Evolutionary conservation across 2,113 vertebrate genomes (phyloP).

Genomic region (Sylvicapra grimmia): DNA sequence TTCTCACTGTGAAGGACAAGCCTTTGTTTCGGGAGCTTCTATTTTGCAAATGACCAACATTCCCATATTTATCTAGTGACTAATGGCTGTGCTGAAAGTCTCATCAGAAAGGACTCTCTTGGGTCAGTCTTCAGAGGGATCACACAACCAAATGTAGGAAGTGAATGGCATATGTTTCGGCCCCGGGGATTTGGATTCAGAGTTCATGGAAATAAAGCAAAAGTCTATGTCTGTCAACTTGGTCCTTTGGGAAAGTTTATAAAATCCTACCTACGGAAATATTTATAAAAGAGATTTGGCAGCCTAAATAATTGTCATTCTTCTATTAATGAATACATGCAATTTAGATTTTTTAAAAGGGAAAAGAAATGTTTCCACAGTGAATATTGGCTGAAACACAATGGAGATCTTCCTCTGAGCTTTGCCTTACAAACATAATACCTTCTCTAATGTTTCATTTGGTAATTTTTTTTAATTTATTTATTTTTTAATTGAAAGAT

Average conservation of each 20-base stretch:
- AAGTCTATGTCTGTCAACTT: slow-evolving; percentile 15
- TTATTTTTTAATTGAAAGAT: not conserved
- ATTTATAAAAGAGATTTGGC: slow-evolving; percentile 39
- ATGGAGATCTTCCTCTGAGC: not conserved
- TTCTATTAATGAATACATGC: slow-evolving; percentile 5
- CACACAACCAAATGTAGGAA: not conserved
- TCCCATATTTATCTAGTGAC: slow-evolving; percentile 2
- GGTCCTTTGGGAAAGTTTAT: slow-evolving; percentile 26
- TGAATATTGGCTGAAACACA: not conserved
- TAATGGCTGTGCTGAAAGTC: not conserved
- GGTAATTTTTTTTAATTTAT: not conserved
- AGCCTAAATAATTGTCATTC: slow-evolving; percentile 31
- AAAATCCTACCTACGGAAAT: slow-evolving; percentile 41
- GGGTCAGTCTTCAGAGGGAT: not conserved
- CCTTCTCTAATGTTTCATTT: slow-evolving; percentile 9
- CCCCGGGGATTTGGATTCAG: slow-evolving; percentile 11
- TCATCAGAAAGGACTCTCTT: not conserved
- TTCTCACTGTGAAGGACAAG: not conserved
- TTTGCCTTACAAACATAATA: slow-evolving; percentile 23
- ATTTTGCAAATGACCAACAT: not conserved
- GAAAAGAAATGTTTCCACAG: not conserved
- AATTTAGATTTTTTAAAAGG: slow-evolving; percentile 34
- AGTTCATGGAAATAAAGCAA: slow-evolving; percentile 25
- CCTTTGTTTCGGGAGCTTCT: not conserved
- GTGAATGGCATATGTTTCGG: not conserved